phyloP scores from a whole-genome alignment of 2,797 vertebrate species.

The Leptoclinus maculatus region DNA sequence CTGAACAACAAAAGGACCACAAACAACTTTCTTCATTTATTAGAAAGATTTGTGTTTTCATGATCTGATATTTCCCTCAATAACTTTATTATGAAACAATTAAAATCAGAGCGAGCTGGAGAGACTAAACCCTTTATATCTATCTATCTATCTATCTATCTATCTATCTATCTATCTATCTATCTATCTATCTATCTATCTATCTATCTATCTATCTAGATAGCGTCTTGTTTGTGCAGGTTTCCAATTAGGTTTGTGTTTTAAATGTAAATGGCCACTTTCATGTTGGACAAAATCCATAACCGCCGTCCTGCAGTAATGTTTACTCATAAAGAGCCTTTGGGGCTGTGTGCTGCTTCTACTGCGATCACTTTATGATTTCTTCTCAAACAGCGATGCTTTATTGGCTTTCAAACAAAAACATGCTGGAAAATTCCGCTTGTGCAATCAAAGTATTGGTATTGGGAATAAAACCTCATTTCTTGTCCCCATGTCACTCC shows the following conservation, averaged over 20 bases:
- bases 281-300: background rate
- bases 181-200: too few relatives aligned
- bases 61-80: too few relatives aligned
- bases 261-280: background rate
- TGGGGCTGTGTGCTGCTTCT: background rate
- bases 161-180: too few relatives aligned
- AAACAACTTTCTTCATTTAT: too few relatives aligned
- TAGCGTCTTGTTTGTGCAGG: too few relatives aligned
- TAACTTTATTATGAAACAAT: too few relatives aligned
- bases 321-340: background rate
- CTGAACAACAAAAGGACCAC: too few relatives aligned
- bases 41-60: too few relatives aligned
- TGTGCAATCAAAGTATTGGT: slow-evolving; percentile 14
- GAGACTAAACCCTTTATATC: too few relatives aligned
- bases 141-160: too few relatives aligned
- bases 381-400: background rate
- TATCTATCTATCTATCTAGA: too few relatives aligned
- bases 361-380: background rate
- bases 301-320: background rate
- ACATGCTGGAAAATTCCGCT: slow-evolving; percentile 7
- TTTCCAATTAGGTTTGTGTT: background rate
- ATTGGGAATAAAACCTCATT: background rate
- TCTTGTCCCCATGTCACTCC: slow-evolving; percentile 5
- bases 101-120: too few relatives aligned
- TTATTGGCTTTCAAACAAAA: slow-evolving; percentile 21